Evolutionary conservation across 2,113 vertebrate genomes (phyloP), one percentile per base, ranked within the genome.

Genomic region (Cygnus buccinator): DNA sequence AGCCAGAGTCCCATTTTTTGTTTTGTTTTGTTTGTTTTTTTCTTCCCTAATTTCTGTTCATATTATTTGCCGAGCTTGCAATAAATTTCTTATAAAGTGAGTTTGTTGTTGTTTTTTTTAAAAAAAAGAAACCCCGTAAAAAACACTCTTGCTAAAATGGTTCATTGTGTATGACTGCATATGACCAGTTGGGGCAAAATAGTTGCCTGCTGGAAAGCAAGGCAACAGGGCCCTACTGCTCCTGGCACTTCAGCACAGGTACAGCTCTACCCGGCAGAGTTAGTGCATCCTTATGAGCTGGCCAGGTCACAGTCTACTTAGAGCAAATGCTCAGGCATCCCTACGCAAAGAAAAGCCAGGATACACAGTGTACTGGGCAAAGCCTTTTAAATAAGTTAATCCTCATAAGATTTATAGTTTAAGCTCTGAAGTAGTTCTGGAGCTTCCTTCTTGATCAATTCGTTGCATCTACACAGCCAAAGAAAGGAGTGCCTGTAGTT

Each of bases 201-300:
- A 90, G 82, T 39, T 91, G 39, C 79, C 23, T 65, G 75, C 54
- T 83, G 67, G 55, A 87, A 76, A 76, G 70, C 7, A 61, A 63
- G 77, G 48, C 22, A 67, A 72, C 10, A 29, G 10, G 26, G 17
- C 33, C 44, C 46, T 52, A 13, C 71, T 59, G 28, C 19, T 84
- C 78, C 70, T 52, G n/a, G 33, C 3, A 25, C 65, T 54, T 48
- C 50, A 70, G 59, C 4, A 2, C 28, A 58, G n/a, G 15, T 41
- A 76, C 37, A 33, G 57, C 65, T 65, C 15, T 2, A 26, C n/a
- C 78, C 0, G 0, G 25, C 46, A 71, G 31, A 44, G 41, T 29
- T 18, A 46, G 44, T 4, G 3, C 0, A 0, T 35, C 52, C 46
- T 15, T 33, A 8, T 3, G 22, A 6, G 13, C n/a, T 58, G n/a